These are phyloP conservation scores for Pantelozetes paolii DNA, from an alignment of 2,888 invertebrate genomes.

Conservation along the genomic window DNA sequence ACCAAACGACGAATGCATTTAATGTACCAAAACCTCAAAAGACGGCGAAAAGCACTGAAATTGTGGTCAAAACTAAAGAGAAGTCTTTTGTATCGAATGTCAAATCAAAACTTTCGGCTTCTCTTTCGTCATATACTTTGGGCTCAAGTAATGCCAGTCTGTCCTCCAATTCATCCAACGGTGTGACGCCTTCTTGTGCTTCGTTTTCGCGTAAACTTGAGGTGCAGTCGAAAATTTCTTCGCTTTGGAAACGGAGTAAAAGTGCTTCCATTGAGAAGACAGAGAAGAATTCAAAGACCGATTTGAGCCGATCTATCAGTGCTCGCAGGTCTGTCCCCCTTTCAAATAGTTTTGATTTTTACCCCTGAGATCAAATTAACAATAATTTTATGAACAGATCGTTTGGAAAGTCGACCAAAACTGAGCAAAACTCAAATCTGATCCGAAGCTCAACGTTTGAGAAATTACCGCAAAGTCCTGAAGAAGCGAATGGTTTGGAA, in stretches of 20 bases:
- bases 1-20: background rate
- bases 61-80: background rate
- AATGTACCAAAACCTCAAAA: background rate
- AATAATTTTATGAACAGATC: constrained; percentile 43
- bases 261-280: constrained; percentile 47
- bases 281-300: background rate
- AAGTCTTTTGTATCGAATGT: constrained; percentile 23
- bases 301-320: constrained; percentile 15
- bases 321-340: constrained; percentile 52
- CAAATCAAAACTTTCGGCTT: constrained; percentile 3
- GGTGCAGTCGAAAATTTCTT: constrained; percentile 67
- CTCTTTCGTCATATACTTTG: constrained; percentile 12
- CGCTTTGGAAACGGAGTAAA: constrained; percentile 67
- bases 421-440: constrained; percentile 41
- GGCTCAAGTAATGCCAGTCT: constrained; percentile 32
- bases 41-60: background rate
- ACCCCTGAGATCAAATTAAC: background rate
- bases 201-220: constrained; percentile 16
- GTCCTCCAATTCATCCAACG: constrained; percentile 20
- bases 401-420: constrained; percentile 23
- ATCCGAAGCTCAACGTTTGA: constrained; percentile 54
- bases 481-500: constrained; percentile 14
- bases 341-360: no score
- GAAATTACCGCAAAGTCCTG: constrained; percentile 49
- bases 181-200: constrained; percentile 27